Evolutionary conservation across 2,797 vertebrate genomes (phyloP).

Genomic region (Antrozous pallidus): DNA sequence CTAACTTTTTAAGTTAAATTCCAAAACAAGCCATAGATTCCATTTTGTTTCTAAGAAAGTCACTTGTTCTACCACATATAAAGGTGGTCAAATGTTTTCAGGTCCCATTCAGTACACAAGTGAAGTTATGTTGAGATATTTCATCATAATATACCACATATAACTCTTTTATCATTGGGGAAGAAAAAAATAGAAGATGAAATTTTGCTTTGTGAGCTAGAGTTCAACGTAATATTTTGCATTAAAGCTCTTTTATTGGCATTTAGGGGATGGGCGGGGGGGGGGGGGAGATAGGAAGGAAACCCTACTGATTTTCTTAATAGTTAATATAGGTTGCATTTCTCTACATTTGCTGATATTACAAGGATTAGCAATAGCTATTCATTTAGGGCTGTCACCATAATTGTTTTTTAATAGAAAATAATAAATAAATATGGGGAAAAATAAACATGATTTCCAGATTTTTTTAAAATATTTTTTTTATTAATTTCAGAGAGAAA

Average conservation of each 20-base stretch:
- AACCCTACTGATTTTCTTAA: not conserved
- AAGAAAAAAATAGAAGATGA: not conserved
- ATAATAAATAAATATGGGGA: not conserved
- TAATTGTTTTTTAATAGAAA: not conserved
- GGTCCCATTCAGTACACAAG: not conserved
- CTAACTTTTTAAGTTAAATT: conserved; percentile 34
- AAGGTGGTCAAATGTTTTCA: not conserved
- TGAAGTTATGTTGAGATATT: not conserved
- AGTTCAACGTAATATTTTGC: conserved; percentile 26
- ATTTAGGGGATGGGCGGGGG: not conserved
- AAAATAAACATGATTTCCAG: not conserved
- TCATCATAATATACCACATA: not conserved
- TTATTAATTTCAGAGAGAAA: not conserved
- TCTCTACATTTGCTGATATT: not conserved
- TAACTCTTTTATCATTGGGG: not conserved
- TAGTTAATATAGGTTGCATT: not conserved
- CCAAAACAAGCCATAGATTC: not conserved
- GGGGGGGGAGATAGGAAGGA: not conserved
- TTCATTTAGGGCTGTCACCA: not conserved
- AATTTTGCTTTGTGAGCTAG: not conserved
- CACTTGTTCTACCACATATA: not conserved
- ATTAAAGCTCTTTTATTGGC: not conserved
- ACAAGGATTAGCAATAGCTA: not conserved
- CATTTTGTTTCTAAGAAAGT: conserved; percentile 9
- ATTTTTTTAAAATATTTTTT: not conserved